Evolutionary conservation across 2,797 vertebrate species (phyloP).

Genomic region (Cephalopachus bancanus): DNA sequence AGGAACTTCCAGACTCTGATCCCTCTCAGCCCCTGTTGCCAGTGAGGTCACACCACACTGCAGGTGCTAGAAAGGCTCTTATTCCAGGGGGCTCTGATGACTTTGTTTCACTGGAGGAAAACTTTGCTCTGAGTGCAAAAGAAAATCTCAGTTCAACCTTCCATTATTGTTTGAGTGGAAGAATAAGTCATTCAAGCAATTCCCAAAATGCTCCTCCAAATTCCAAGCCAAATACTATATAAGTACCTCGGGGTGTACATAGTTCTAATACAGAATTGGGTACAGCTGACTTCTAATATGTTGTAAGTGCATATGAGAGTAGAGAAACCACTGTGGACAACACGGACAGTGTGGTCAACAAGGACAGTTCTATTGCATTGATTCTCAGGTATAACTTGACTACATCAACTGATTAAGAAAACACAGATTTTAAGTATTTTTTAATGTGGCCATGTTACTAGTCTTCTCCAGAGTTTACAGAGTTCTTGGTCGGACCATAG

Average conservation of each 20-base stretch:
- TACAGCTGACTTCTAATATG: background rate
- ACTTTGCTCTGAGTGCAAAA: conserved; percentile 9
- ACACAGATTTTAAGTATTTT: background rate
- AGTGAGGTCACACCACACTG: fast-evolving
- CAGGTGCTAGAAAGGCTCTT: background rate
- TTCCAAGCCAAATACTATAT: background rate
- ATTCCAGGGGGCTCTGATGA: background rate
- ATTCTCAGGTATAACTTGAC: background rate
- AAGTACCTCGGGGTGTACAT: background rate
- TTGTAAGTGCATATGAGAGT: fast-evolving
- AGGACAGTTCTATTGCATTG: fast-evolving
- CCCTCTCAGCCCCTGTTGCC: fast-evolving
- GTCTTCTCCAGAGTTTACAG: background rate
- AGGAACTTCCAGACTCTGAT: background rate
- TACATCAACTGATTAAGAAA: background rate
- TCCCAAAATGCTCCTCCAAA: conserved; percentile 27
- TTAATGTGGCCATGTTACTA: background rate
- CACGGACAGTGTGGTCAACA: fast-evolving
- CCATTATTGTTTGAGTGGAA: background rate
- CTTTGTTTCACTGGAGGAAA: background rate
- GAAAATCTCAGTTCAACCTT: background rate
- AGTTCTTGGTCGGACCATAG: background rate
- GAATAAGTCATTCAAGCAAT: conserved; percentile 19
- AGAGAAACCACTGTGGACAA: fast-evolving
- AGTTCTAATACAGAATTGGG: background rate